Percentiles rank a stretch among this genome's conserved stretches.
Evolutionary conservation across 1,140 invertebrate genomes (phyloP).

Genomic region (Leptopilina boulardi): DNA sequence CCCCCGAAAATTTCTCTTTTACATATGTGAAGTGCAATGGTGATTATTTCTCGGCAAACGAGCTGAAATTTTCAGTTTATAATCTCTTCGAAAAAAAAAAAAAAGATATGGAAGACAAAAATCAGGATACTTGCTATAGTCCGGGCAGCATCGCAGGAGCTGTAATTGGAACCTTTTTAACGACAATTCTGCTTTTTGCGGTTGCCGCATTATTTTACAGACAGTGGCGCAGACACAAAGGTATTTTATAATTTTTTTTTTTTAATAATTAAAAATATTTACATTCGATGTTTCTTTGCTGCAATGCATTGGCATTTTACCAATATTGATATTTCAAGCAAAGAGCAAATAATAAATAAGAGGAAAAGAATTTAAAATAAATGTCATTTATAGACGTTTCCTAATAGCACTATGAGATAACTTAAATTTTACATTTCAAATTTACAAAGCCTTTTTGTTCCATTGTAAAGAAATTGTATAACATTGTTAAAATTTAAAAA

Average conservation of each 20-base stretch:
- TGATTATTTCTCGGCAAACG: conserved; percentile 54
- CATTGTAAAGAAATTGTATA: no score
- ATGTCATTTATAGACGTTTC: no score
- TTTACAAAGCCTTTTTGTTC: no score
- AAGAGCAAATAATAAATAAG: no score
- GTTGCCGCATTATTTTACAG: conserved; percentile 72
- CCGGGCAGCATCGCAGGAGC: conserved; percentile 76
- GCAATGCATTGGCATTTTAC: no score
- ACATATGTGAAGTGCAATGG: conserved; percentile 48
- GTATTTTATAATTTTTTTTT: conserved; percentile 58
- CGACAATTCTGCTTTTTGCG: conserved; percentile 72
- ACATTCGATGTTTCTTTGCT: no score
- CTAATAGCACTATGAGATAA: no score
- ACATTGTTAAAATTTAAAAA: no score
- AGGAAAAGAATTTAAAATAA: no score
- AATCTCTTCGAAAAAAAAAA: no score
- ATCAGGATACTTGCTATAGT: conserved; percentile 68
- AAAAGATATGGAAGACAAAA: conserved; percentile 51
- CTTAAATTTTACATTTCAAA: no score
- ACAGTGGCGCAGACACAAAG: conserved; percentile 74
- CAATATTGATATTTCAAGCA: no score
- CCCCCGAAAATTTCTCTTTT: conserved; percentile 42
- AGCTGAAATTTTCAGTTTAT: conserved; percentile 49
- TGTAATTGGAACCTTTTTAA: conserved; percentile 77
- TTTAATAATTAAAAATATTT: not conserved